phyloP scores from a whole-genome alignment of 1,140 invertebrate species.

The Aphelenchoides fujianensis region DNA sequence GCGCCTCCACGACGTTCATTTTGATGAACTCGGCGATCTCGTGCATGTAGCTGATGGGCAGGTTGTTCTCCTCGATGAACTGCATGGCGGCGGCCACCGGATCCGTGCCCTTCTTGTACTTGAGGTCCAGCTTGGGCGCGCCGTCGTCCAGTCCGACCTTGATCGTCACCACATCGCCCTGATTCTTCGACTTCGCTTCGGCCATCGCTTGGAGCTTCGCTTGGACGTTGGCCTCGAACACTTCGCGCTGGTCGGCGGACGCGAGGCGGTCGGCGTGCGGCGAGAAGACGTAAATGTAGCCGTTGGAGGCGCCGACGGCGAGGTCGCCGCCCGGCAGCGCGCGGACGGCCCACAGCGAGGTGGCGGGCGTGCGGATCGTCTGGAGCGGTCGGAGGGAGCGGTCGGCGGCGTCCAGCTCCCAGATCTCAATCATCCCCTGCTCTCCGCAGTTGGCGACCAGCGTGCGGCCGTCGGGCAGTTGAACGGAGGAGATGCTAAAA shows the following conservation, averaged over 20 bases:
- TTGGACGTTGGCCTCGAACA: slow-evolving; percentile 74
- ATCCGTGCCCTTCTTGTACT: slow-evolving; percentile 78
- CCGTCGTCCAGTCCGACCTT: slow-evolving; percentile 88
- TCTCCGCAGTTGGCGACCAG: slow-evolving; percentile 76
- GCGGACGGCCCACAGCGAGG: slow-evolving; percentile 82
- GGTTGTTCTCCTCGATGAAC: slow-evolving; percentile 64
- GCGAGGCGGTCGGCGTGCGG: slow-evolving; percentile 71
- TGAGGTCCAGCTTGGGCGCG: slow-evolving; percentile 77
- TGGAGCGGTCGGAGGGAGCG: slow-evolving; percentile 68
- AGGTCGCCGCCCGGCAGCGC: slow-evolving; percentile 80
- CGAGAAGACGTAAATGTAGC: slow-evolving; percentile 79
- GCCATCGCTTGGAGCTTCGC: slow-evolving; percentile 67
- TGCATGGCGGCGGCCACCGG: slow-evolving; percentile 70
- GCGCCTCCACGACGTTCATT: slow-evolving; percentile 40
- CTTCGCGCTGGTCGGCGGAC: slow-evolving; percentile 66
- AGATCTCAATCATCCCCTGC: slow-evolving; percentile 76
- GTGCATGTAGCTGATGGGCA: slow-evolving; percentile 37
- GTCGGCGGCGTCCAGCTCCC: slow-evolving; percentile 70
- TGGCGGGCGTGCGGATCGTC: slow-evolving; percentile 76
- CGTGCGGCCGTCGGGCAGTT: background rate
- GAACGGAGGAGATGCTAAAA: slow-evolving; percentile 16
- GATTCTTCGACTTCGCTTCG: slow-evolving; percentile 66
- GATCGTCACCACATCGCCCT: slow-evolving; percentile 66
- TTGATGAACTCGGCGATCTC: slow-evolving; percentile 50
- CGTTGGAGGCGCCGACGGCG: slow-evolving; percentile 82